Evolutionary conservation across 92 coral and sea anemone genomes (phyloP).

Genomic region (Porites evermanni): DNA sequence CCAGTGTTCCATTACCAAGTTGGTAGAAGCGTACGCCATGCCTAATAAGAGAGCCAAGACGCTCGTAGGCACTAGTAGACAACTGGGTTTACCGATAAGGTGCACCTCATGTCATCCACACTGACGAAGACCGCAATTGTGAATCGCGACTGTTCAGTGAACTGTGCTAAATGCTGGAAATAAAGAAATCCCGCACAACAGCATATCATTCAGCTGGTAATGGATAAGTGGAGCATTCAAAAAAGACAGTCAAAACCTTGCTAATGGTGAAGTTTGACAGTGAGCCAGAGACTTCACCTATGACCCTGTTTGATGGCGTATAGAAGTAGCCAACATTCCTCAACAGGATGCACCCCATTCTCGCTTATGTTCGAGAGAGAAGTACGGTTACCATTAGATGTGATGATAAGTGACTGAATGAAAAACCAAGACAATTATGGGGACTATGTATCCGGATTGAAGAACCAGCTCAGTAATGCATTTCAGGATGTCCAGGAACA

Average conservation of each 20-base stretch:
- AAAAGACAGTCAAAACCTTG: too few relatives aligned
- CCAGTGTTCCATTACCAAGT: conserved; percentile 62
- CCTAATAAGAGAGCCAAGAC: conserved; percentile 61
- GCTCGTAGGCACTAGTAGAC: conserved; percentile 50
- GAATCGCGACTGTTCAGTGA: conserved; percentile 49
- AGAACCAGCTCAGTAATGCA: too few relatives aligned
- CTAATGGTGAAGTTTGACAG: too few relatives aligned
- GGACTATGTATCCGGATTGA: too few relatives aligned
- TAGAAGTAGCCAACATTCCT: conserved; percentile 1
- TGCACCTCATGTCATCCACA: conserved; percentile 55
- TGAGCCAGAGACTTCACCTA: background rate
- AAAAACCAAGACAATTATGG: too few relatives aligned
- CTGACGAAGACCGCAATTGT: conserved; percentile 70
- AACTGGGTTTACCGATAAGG: conserved; percentile 62
- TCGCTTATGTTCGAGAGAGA: conserved; percentile 18
- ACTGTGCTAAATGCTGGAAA: conserved; percentile 50
- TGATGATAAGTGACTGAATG: too few relatives aligned
- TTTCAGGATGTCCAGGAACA: conserved; percentile 13
- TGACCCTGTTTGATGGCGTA: background rate
- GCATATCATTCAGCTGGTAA: too few relatives aligned
- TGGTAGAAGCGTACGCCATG: conserved; percentile 66
- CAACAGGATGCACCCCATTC: conserved; percentile 36
- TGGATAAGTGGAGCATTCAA: too few relatives aligned
- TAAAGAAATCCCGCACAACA: conserved; percentile 54
- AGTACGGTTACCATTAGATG: too few relatives aligned